Evolutionary conservation across 2,113 vertebrate species (phyloP).

Genomic region (Probosciger aterrimus): DNA sequence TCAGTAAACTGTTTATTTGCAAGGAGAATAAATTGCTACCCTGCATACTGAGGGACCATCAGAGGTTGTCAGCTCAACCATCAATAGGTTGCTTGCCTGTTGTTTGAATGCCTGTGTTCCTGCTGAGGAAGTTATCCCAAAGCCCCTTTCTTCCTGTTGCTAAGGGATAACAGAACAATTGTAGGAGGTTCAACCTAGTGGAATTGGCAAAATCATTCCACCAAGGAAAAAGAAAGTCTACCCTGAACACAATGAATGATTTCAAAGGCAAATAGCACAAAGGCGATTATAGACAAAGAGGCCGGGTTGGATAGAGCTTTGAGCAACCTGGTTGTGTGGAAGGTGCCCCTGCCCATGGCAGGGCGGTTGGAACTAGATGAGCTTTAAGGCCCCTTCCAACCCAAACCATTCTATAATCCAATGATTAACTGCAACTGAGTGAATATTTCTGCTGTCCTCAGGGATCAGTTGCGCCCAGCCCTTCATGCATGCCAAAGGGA

Average conservation of each 20-base stretch:
- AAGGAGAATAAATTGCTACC: not conserved
- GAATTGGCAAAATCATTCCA: not conserved
- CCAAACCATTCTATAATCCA: not conserved
- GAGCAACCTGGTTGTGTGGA: not conserved
- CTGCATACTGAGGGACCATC: not conserved
- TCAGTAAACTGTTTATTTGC: not conserved
- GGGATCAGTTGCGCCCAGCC: rapidly evolving
- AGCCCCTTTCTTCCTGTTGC: not conserved
- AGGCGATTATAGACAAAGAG: not conserved
- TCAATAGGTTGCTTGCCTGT: not conserved
- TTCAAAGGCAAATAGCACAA: not conserved
- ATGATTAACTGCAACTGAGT: not conserved
- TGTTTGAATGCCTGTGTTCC: not conserved
- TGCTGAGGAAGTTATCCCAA: not conserved
- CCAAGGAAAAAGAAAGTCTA: not conserved
- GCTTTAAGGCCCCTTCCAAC: not conserved
- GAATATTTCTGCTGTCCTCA: not conserved
- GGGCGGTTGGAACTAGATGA: not conserved
- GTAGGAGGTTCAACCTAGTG: not conserved
- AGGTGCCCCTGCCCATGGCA: not conserved
- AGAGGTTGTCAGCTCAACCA: not conserved
- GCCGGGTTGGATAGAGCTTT: not conserved
- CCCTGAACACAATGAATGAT: not conserved
- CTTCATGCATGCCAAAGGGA: not conserved
- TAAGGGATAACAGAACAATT: not conserved